Evolutionary conservation across 2,113 vertebrate genomes (phyloP), one percentile per base, ranked within the genome.

Genomic region (Elanoides forficatus): DNA sequence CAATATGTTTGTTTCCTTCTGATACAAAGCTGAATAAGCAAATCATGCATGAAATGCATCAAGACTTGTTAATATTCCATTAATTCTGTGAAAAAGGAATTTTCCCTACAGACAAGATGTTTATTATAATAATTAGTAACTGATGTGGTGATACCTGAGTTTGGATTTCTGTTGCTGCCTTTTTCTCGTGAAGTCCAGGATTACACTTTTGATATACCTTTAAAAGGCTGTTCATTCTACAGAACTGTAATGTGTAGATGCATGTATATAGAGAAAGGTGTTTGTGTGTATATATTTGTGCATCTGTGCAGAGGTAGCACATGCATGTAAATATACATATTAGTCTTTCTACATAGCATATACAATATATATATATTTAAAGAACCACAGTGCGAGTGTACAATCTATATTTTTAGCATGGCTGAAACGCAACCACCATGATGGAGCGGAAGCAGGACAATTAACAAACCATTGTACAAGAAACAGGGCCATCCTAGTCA

Each of bases 1-100:
- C 55, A 75, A 56, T 67, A 60, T 34, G 42, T 29, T 81, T 78
- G 9, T 43, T 91, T 86, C 42, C 32, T 68, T 95, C 72, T 43
- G 68, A 79, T 45, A 72, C 8, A 85, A 86, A 78, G 43, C 40
- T 78, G 47, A 87, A 75, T 40, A 86, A 90, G 30, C 59, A 91
- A 72, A 9, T 43, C 26, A 27, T 40, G 13, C 21, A 62, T 55
- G 40, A 91, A 78, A 45, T 78, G 30, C 7, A 47, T 65, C 45
- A 66, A 27, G 42, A 42, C 30, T 42, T 89, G 15, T 18, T 80
- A 65, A 36, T 83, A 88, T 96, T 53, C 47, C 48, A 21, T 81
- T 53, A 42, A 68, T 87, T 48, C 38, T 66, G 21, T 10, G 8
- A 76, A 82, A 96, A 81, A 5, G 12, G 2, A 50, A 4, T 63